phyloP scores from a whole-genome alignment of 1,140 invertebrate species.

The Halyomorpha halys region DNA sequence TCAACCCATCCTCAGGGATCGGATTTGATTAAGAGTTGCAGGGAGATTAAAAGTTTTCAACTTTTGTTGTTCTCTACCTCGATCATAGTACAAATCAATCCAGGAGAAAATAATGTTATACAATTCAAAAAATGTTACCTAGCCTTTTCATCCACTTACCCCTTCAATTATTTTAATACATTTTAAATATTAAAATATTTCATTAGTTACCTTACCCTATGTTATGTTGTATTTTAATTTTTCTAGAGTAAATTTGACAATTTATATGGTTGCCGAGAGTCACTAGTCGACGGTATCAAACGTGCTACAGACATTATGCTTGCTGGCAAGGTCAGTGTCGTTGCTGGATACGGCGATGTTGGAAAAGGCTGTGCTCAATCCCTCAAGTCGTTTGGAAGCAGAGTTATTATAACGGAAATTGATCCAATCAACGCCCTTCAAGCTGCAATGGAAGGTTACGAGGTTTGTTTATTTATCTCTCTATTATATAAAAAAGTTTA shows the following conservation, averaged over 20 bases:
- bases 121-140: too few relatives aligned
- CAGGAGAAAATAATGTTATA: too few relatives aligned
- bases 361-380: constrained; percentile 98
- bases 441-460: constrained; percentile 95
- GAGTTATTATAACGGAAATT: constrained; percentile 95
- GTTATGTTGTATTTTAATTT: constrained; percentile 31
- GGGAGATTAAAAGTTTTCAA: too few relatives aligned
- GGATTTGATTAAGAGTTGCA: too few relatives aligned
- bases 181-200: too few relatives aligned
- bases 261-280: constrained; percentile 96
- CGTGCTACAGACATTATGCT: constrained; percentile 98
- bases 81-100: too few relatives aligned
- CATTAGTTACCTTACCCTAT: too few relatives aligned
- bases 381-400: constrained; percentile 84
- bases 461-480: constrained; percentile 39
- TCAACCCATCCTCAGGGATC: too few relatives aligned
- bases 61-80: too few relatives aligned
- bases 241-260: constrained; percentile 97
- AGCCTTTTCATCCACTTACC: too few relatives aligned
- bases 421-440: constrained; percentile 99
- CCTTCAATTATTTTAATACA: too few relatives aligned
- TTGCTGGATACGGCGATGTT: constrained; percentile 98
- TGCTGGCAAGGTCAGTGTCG: constrained; percentile 95
- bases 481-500: not conserved
- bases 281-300: constrained; percentile 96